Evolutionary conservation across 2,797 vertebrate genomes (phyloP).

Genomic region (Hybognathus amarus): DNA sequence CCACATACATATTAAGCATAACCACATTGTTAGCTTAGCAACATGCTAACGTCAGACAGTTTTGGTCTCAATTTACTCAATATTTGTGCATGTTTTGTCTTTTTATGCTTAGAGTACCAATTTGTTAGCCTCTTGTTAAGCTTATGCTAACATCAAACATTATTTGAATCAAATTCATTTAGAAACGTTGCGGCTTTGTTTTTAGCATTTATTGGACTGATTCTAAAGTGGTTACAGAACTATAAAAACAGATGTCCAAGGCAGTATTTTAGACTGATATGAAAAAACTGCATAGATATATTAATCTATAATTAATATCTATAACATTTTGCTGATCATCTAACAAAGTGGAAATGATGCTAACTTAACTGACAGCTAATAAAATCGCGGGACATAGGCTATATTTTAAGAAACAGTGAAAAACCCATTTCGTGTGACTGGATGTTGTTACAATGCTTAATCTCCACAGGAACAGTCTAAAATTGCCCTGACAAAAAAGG

Average conservation of each 20-base stretch:
- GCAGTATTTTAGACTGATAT: neutral
- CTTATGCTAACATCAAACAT: neutral
- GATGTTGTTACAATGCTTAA: neutral
- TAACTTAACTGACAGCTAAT: neutral
- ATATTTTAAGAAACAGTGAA: neutral
- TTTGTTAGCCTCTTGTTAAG: neutral
- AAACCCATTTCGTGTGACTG: neutral
- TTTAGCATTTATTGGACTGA: neutral
- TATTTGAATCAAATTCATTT: neutral
- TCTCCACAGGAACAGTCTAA: neutral
- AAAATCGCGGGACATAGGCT: neutral
- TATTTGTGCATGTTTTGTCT: neutral
- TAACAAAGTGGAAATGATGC: neutral
- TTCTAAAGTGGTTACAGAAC: neutral
- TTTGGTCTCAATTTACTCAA: neutral
- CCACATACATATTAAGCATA: neutral
- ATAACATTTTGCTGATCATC: neutral
- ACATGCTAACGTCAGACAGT: neutral
- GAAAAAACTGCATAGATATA: neutral
- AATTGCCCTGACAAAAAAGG: neutral
- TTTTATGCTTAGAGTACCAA: neutral
- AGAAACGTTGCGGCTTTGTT: neutral
- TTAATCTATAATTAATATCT: neutral
- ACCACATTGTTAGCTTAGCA: neutral
- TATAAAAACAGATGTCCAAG: neutral